Evolutionary conservation across 2,888 invertebrate genomes (phyloP).

Genomic region (Megalurothrips usitatus): DNA sequence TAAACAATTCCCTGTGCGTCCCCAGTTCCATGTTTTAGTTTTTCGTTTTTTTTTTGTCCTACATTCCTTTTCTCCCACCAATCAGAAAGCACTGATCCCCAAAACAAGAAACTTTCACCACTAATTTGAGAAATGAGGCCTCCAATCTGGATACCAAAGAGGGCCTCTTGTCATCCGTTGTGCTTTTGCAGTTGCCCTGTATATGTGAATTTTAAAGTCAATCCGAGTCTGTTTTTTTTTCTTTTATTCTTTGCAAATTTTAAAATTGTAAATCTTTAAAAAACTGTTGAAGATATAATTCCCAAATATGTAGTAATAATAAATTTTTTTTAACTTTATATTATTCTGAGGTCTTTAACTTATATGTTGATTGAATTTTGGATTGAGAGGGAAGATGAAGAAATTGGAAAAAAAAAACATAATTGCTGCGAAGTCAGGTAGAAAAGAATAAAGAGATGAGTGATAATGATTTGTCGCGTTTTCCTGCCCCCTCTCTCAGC

Average conservation of each 20-base stretch:
- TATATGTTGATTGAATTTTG: conserved; percentile 2
- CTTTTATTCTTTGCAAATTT: not conserved
- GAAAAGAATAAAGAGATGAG: too few species aligned
- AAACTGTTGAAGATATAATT: not conserved
- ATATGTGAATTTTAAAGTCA: not conserved
- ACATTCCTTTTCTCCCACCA: not conserved
- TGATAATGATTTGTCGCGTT: too few species aligned
- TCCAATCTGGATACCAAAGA: not conserved
- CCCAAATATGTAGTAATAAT: not conserved
- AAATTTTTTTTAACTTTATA: conserved; percentile 12
- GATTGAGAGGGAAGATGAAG: not conserved
- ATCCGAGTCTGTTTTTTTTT: not conserved
- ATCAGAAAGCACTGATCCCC: not conserved
- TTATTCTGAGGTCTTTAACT: conserved; percentile 11
- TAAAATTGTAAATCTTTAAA: not conserved
- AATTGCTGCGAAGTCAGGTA: not conserved
- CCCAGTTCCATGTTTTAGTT: not conserved
- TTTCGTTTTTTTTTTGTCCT: not conserved
- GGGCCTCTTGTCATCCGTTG: not conserved
- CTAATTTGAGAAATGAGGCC: not conserved
- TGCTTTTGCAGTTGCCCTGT: not conserved
- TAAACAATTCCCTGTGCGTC: not conserved
- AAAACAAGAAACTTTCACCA: not conserved
- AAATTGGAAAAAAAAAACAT: not conserved
- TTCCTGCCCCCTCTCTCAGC: too few species aligned